Base-by-base conservation (phyloP, 2,797 vertebrate genomes). In the Calcarius lapponicus region DNA sequence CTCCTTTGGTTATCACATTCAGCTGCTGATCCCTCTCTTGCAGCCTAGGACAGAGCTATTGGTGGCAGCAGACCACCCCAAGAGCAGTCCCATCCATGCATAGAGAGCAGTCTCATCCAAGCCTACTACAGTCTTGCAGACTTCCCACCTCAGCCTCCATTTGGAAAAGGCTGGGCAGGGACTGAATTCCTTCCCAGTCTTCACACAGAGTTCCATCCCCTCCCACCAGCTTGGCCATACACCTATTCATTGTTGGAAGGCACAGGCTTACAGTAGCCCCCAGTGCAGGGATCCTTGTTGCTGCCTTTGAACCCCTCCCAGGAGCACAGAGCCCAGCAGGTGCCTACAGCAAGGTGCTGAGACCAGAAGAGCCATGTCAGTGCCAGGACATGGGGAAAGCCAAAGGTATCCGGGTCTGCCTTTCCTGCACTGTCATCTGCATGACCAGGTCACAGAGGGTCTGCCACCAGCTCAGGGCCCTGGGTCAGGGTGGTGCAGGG, bases 361-460 rank as follows among this genome's bases (percentile, higher is more conserved):
- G 28, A 42, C 17, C 48, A 36, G 74, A 86, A 8, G 15, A 21
- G 31, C 32, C 17, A 11, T 4, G 2, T 29, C 45, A 50, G 60
- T 73, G 31, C 24, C 56, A 57, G 42, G 47, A 38, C 8, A 61
- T 2, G 13, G 10, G 11, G 17, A 71, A 86, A 71, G 43, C 31
- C 10, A 11, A 45, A 15, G 36, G 45, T 7, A 45, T 21, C 19
- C 20, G 18, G 22, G 17, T 40, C 24, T 28, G 17, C 17, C 1
- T 1, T 25, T 22, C 64, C 73, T 54, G 50, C 22, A 11, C 34
- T 75, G 26, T 28, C 43, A 25, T 7, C 3, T 48, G 54, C 20
- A 20, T 2, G 2, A 45, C 25, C 48, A 21, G 10, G 17, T 32
- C 38, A 70, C 1, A 0, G 28, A 40, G 21, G 13, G 28, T 34